A percentile compares a stretch with the other conserved stretches of the same genome.
Conservation (phyloP, 2,797 vertebrate genomes). For the Rhinogobio ventralis region DNA sequence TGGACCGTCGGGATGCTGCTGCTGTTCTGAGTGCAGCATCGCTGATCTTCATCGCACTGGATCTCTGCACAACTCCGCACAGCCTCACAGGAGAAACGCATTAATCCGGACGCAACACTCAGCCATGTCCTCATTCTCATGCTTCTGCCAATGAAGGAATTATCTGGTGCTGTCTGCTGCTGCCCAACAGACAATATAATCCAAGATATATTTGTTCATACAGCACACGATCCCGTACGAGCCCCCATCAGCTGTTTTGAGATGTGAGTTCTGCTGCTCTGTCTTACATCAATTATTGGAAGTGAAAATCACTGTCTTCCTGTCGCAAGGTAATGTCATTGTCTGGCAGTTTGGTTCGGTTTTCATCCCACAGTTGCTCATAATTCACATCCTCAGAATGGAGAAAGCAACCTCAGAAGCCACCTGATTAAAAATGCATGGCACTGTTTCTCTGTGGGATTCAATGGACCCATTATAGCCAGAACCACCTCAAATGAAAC, state of each 20-base stretch:
- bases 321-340: conserved; percentile 25
- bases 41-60: conserved; percentile 83
- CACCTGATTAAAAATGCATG: conserved; percentile 87
- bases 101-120: conserved; percentile 70
- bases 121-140: conserved; percentile 71
- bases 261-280: not conserved
- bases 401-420: conserved; percentile 66
- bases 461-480: conserved; percentile 76
- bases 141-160: conserved; percentile 48
- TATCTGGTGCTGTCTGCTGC: conserved; percentile 34
- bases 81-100: conserved; percentile 78
- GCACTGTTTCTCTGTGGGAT: conserved; percentile 69
- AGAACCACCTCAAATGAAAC: conserved; percentile 21
- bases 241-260: not conserved
- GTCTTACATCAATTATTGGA: not conserved
- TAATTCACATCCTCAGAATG: conserved; percentile 38
- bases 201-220: not conserved
- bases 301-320: conserved; percentile 24
- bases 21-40: conserved; percentile 84
- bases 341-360: not conserved
- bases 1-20: conserved; percentile 74
- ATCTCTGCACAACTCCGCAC: conserved; percentile 83
- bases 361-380: conserved; percentile 18
- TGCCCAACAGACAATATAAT: not conserved
- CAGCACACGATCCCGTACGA: not conserved